Base-by-base conservation (phyloP, 2,888 invertebrate genomes). In the Boloria euphrosyne region DNA sequence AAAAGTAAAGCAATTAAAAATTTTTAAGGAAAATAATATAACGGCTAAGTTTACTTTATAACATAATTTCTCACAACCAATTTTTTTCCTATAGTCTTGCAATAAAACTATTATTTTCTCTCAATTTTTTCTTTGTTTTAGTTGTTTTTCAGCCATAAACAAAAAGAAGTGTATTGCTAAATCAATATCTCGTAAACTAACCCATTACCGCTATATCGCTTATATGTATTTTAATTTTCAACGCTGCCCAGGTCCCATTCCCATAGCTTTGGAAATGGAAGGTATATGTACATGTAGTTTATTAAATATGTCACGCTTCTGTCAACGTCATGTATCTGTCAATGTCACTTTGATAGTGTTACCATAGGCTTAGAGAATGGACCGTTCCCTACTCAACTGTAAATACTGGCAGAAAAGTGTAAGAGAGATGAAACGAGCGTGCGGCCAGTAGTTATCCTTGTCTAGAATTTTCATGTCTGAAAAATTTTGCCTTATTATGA, bases 241-340 rank as follows among this genome's bases (percentile, higher is more conserved):
- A 86, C 80, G 91, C 91, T 89, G 91, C 92, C 86, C 86, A 90
- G 91, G 91, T 91, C 91, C 84, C 92, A 91, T 90, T 92, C 91
- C 87, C 89, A 90, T 87, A 92, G 90, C 82, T 92, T 90, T 90
- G 92, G 92, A 91, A 92, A 86, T 88, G 92, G 90, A 88, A 92
- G 92, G 92, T 93, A 93, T 76, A 75, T 74, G 75, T 81, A 80
- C 77, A 75, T 74, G 75, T 81, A 80, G 79, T 78, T 79, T 72
- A 75, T 79, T 65, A 77, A 76, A 74, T 78, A 78, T 69, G 57
- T 57, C 57, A 57, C 57, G 57, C 57, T 59, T 59, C 49, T 59
- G 59, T 59, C 59, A 49, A 59, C 31, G 50, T 57, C 31, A 54
- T 47, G 47, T 62, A 31, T 46, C 18, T 46, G 46, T 57, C 57